These are phyloP conservation scores for Glomeris maerens DNA, from an alignment of 1,140 invertebrate genomes.

Conservation along the genomic window DNA sequence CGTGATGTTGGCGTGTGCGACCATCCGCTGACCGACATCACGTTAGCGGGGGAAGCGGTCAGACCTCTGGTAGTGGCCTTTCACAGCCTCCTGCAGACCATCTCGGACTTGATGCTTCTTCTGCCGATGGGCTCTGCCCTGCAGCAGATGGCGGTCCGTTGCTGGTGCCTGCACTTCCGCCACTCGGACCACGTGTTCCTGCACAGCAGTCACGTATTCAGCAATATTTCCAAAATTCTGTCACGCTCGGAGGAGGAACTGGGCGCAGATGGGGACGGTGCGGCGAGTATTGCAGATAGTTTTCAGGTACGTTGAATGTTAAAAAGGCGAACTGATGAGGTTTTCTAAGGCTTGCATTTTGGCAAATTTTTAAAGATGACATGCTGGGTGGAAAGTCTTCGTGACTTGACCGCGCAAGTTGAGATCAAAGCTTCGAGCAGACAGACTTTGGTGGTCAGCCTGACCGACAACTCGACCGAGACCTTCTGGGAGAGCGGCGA, in stretches of 20 bases:
- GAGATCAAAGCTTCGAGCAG: constrained; percentile 82
- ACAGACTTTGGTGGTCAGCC: constrained; percentile 78
- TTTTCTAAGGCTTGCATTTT: constrained; percentile 2
- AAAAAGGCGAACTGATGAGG: background rate
- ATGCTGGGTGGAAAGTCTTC: constrained; percentile 45
- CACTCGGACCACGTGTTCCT: constrained; percentile 80
- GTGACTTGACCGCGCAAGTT: constrained; percentile 55
- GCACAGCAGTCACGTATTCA: constrained; percentile 86
- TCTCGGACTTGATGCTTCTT: constrained; percentile 81
- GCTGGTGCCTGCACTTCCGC: constrained; percentile 80
- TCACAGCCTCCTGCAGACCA: constrained; percentile 75
- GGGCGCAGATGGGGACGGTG: constrained; percentile 1
- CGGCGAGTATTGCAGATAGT: constrained; percentile 7
- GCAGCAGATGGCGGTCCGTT: constrained; percentile 81
- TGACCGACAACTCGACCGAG: constrained; percentile 88
- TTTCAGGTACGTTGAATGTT: constrained; percentile 8
- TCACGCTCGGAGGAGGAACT: constrained; percentile 73
- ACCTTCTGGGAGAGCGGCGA: constrained; percentile 99
- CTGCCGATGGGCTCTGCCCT: constrained; percentile 71
- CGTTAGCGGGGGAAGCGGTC: constrained; percentile 61
- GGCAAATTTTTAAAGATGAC: constrained; percentile 19
- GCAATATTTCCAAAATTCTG: constrained; percentile 89
- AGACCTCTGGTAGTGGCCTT: constrained; percentile 66
- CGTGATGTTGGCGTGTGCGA: constrained; percentile 44
- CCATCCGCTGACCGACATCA: constrained; percentile 65